These are phyloP conservation scores for Drosophila sturtevanti DNA, from an alignment of 1,140 invertebrate species.

Conservation along the genomic window DNA sequence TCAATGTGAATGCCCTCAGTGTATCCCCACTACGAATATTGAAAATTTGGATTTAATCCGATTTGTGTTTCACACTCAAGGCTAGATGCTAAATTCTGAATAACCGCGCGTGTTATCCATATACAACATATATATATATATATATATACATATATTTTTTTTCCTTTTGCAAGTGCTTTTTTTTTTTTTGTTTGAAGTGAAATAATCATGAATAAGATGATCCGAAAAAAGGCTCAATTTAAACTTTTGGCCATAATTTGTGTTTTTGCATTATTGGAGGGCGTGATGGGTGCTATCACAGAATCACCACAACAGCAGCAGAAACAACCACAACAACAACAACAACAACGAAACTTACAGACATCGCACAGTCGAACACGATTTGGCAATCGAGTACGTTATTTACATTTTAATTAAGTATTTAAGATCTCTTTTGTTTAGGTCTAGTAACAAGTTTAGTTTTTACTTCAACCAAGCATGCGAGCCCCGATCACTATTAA, in stretches of 20 bases:
- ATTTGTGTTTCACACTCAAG: background rate
- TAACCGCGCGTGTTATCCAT: background rate
- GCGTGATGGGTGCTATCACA: background rate
- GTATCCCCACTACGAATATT: no score
- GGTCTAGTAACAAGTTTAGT: background rate
- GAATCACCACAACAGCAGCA: background rate
- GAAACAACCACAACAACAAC: background rate
- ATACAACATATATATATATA: no score
- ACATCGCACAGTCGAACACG: background rate
- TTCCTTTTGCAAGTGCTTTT: background rate
- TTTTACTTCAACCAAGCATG: background rate
- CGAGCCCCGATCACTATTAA: no score
- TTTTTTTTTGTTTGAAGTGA: constrained; percentile 15
- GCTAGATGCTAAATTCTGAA: constrained; percentile 9
- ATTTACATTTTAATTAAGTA: background rate
- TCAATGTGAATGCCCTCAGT: background rate
- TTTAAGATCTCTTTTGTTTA: no score
- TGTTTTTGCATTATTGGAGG: background rate
- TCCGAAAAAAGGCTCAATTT: constrained; percentile 9
- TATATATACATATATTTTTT: background rate
- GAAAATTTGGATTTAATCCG: no score
- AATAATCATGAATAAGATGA: background rate
- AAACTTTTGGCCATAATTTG: constrained; percentile 3
- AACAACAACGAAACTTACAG: background rate
- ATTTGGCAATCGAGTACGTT: background rate